phyloP scores from a whole-genome alignment of 2,888 invertebrate genomes.

The Conus canariensis region DNA sequence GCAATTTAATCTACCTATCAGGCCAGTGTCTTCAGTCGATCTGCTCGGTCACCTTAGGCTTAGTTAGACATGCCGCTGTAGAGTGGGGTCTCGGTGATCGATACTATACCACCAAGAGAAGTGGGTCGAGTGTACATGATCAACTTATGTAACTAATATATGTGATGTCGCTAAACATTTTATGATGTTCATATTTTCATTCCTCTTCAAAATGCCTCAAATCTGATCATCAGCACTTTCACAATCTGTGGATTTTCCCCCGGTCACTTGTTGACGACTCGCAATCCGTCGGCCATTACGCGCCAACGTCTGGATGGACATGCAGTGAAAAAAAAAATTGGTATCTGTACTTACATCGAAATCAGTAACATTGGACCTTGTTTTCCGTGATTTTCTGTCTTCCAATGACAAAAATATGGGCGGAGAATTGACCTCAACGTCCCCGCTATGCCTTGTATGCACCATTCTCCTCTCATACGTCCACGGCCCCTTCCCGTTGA shows the following conservation, averaged over 20 bases:
- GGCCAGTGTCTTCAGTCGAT: too few relatives aligned
- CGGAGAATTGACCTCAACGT: constrained; percentile 55
- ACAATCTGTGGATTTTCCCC: not conserved
- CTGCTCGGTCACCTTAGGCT: too few relatives aligned
- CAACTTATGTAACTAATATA: not conserved
- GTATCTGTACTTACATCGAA: constrained; percentile 32
- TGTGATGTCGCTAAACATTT: not conserved
- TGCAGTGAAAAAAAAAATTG: constrained; percentile 18
- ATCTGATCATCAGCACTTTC: not conserved
- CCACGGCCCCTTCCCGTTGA: constrained; percentile 18
- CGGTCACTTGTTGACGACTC: not conserved
- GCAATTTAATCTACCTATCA: too few relatives aligned
- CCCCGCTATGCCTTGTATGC: constrained; percentile 66
- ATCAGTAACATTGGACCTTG: constrained; percentile 2
- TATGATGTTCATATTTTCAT: not conserved
- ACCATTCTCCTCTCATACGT: constrained; percentile 60
- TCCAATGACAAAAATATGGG: constrained; percentile 48
- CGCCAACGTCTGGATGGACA: constrained; percentile 29
- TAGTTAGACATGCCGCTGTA: too few relatives aligned
- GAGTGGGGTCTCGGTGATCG: too few relatives aligned
- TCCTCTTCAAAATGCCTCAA: not conserved
- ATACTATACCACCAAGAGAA: not conserved
- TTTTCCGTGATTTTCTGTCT: constrained; percentile 33
- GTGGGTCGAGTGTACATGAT: not conserved
- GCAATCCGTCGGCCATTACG: constrained; percentile 38